phyloP scores from a whole-genome alignment of 2,888 invertebrate species.

The Drosophila eohydei region DNA sequence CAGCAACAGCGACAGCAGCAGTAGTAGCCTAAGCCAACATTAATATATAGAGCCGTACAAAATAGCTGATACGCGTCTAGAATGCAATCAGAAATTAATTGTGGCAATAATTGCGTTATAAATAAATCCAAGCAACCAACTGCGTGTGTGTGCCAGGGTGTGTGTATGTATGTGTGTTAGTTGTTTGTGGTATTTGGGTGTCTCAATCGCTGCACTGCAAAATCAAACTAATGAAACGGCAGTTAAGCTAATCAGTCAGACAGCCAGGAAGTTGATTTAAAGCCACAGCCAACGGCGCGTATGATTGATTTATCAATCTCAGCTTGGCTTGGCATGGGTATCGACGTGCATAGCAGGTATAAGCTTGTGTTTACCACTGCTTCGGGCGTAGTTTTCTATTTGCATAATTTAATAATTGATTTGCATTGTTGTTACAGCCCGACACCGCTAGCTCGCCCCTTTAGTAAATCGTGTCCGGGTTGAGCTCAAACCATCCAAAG shows the following conservation, averaged over 20 bases:
- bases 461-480: conserved; percentile 1
- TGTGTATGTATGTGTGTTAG: conserved; percentile 11
- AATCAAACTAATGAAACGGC: conserved; percentile 31
- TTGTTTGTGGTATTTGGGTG: conserved; percentile 10
- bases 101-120: conserved; percentile 76
- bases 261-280: conserved; percentile 61
- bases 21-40: conserved; percentile 9
- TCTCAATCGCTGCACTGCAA: conserved; percentile 17
- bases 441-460: background rate
- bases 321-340: background rate
- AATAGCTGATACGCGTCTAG: conserved; percentile 30
- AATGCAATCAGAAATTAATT: conserved; percentile 77
- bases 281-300: conserved; percentile 66
- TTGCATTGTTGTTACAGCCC: conserved; percentile 14
- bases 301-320: conserved; percentile 67
- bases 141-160: conserved; percentile 4
- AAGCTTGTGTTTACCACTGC: conserved; percentile 23
- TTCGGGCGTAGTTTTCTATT: conserved; percentile 48
- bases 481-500: background rate
- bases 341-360: background rate
- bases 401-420: conserved; percentile 63
- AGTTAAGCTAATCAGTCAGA: conserved; percentile 63
- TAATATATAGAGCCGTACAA: conserved; percentile 6
- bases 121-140: conserved; percentile 55
- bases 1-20: conserved; percentile 26